A percentile compares a stretch with the other conserved stretches of the same genome.
Evolutionary conservation across 2,888 invertebrate species (phyloP).

Genomic region (Amaurobius ferox): DNA sequence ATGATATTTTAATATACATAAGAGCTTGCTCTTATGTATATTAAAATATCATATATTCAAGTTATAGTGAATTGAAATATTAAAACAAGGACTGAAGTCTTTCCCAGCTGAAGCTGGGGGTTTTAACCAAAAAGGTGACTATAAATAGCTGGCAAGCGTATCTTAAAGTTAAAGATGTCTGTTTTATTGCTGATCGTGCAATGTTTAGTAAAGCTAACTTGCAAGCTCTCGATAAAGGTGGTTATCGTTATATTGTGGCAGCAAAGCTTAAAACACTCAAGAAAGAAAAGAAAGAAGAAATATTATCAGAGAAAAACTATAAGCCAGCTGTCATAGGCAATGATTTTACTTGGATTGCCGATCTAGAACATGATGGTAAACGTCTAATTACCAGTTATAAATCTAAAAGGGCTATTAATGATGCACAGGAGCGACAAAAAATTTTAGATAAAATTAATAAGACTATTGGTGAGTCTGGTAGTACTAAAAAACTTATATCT

Average conservation of each 20-base stretch:
- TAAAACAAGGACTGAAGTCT: too few relatives aligned
- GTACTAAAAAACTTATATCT: background rate
- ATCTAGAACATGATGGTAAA: background rate
- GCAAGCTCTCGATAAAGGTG: background rate
- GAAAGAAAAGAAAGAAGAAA: background rate
- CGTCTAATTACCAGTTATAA: background rate
- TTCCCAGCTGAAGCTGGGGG: too few relatives aligned
- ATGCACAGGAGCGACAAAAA: background rate
- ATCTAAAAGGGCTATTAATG: background rate
- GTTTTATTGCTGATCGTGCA: background rate
- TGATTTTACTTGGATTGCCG: background rate
- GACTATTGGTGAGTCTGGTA: background rate
- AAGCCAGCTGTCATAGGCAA: background rate
- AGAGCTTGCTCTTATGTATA: too few relatives aligned
- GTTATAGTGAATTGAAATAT: too few relatives aligned
- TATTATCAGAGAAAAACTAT: background rate
- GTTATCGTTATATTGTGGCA: background rate
- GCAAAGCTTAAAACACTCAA: background rate
- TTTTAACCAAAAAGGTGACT: too few relatives aligned
- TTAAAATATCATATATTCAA: too few relatives aligned
- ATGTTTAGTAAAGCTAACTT: background rate
- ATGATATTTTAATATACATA: too few relatives aligned
- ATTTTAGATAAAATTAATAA: background rate
- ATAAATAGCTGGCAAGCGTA: background rate
- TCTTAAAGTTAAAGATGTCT: background rate